phyloP scores from a whole-genome alignment of 2,113 vertebrate species.

The Typhlomys cinereus region DNA sequence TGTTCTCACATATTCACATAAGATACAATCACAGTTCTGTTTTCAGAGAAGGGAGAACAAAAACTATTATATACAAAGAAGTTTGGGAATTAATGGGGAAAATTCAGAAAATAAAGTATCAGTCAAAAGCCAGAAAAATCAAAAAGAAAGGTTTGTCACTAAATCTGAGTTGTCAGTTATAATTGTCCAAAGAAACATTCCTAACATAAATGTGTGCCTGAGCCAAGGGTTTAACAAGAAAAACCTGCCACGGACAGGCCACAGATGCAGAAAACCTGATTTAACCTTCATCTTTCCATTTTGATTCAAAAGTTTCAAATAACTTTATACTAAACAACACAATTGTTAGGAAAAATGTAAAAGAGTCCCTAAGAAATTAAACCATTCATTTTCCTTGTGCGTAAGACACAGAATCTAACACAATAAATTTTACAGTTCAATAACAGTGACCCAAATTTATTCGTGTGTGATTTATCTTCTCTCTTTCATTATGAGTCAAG shows the following conservation, averaged over 20 bases:
- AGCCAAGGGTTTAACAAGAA: constrained; percentile 11
- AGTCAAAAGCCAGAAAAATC: constrained; percentile 63
- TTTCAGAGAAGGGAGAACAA: constrained; percentile 65
- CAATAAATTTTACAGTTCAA: not conserved
- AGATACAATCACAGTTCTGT: constrained; percentile 42
- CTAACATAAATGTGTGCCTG: constrained; percentile 45
- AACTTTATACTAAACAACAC: constrained; percentile 37
- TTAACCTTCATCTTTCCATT: constrained; percentile 38
- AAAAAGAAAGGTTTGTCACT: constrained; percentile 44
- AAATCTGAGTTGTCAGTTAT: constrained; percentile 64
- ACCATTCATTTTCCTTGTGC: not conserved
- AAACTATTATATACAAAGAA: constrained; percentile 70
- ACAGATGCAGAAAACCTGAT: constrained; percentile 38
- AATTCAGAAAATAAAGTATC: constrained; percentile 59
- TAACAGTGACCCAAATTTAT: constrained; percentile 28
- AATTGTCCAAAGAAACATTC: constrained; percentile 25
- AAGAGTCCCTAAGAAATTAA: not conserved
- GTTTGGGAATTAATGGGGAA: constrained; percentile 52
- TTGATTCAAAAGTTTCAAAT: constrained; percentile 30
- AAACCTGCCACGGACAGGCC: constrained; percentile 22
- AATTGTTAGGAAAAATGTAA: constrained; percentile 41
- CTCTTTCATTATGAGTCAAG: not conserved
- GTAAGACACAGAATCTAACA: not conserved
- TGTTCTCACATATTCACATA: constrained; percentile 33
- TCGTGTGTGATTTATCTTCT: constrained; percentile 47